Evolutionary conservation across 1,140 invertebrate species (phyloP).

Genomic region (Pseudomyrmex flavicornis): DNA sequence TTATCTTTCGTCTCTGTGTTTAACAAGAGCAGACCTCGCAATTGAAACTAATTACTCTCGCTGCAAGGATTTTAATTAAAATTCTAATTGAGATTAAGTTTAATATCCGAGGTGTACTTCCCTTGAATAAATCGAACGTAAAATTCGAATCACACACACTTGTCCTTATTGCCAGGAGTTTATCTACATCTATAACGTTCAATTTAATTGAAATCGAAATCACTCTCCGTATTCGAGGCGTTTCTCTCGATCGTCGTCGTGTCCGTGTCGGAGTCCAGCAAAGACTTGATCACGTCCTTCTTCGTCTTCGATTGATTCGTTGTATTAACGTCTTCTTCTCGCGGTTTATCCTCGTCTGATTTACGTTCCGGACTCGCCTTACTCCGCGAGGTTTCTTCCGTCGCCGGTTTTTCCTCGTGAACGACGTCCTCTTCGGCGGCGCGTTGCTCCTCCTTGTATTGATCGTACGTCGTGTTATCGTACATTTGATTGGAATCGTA

Average conservation of each 20-base stretch:
- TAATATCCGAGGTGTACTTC: neutral
- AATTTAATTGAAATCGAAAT: conserved; percentile 82
- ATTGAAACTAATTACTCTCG: conserved; percentile 8
- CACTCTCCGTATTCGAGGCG: conserved; percentile 82
- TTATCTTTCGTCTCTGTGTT: conserved; percentile 29
- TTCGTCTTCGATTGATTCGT: conserved; percentile 63
- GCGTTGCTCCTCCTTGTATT: conserved; percentile 15
- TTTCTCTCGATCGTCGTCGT: conserved; percentile 82
- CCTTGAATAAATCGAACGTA: neutral
- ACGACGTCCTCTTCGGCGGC: neutral
- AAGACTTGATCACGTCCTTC: conserved; percentile 77
- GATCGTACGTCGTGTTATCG: conserved; percentile 4
- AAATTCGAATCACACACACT: conserved; percentile 9
- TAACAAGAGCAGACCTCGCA: neutral
- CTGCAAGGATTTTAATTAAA: conserved; percentile 22
- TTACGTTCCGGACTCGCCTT: conserved; percentile 14
- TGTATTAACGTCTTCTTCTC: conserved; percentile 1
- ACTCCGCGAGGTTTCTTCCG: neutral
- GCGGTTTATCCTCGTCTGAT: conserved; percentile 5
- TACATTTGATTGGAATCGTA: conserved; percentile 50
- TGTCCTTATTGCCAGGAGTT: neutral
- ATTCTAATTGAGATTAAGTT: conserved; percentile 34
- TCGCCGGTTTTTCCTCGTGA: neutral
- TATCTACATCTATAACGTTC: neutral
- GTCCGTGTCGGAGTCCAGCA: conserved; percentile 82